phyloP scores from a whole-genome alignment of 2,888 invertebrate species.

The Xylota segnis region DNA sequence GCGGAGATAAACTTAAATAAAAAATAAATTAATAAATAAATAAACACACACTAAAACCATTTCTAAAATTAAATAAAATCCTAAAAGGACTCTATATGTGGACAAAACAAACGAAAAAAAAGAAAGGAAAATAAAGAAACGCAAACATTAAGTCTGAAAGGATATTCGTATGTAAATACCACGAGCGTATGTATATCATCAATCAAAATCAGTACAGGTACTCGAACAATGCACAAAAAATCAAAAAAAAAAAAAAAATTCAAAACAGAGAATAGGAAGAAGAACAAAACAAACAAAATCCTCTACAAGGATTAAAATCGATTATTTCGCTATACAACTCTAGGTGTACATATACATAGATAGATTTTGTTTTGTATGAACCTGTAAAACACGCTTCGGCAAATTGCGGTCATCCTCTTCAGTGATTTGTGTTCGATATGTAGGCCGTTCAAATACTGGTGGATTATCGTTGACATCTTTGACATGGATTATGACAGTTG shows the following conservation, averaged over 20 bases:
- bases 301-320: slow-evolving; percentile 64
- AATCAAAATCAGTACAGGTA: slow-evolving; percentile 65
- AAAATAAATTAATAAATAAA: slow-evolving; percentile 6
- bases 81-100: neutral
- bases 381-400: slow-evolving; percentile 97
- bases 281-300: slow-evolving; percentile 40
- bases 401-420: slow-evolving; percentile 97
- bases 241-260: neutral
- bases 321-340: slow-evolving; percentile 30
- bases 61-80: slow-evolving; percentile 5
- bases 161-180: slow-evolving; percentile 25
- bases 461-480: slow-evolving; percentile 99
- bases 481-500: slow-evolving; percentile 97
- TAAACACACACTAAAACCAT: slow-evolving; percentile 16
- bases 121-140: slow-evolving; percentile 2
- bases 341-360: neutral
- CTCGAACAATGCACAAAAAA: slow-evolving; percentile 50
- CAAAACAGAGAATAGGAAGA: too few relatives aligned
- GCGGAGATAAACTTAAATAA: slow-evolving; percentile 5
- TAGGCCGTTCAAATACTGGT: slow-evolving; percentile 97
- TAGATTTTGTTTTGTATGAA: slow-evolving; percentile 80
- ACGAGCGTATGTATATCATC: slow-evolving; percentile 51
- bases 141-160: slow-evolving; percentile 4
- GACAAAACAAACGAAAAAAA: neutral
- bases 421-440: slow-evolving; percentile 97